Evolutionary conservation across 2,113 vertebrate genomes (phyloP).

Genomic region (Myotis davidii): DNA sequence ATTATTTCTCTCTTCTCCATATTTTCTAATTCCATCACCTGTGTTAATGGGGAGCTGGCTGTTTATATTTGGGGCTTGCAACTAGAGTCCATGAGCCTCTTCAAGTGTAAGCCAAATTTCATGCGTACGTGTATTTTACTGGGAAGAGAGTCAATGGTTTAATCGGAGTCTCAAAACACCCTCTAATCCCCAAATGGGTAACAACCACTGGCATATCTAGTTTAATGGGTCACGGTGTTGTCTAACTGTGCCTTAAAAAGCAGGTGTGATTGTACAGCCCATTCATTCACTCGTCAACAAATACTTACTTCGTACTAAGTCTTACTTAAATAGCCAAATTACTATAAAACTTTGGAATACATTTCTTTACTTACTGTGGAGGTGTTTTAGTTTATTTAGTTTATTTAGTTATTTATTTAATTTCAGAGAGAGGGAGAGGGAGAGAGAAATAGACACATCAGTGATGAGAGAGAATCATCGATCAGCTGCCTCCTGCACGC

Average conservation of each 20-base stretch:
- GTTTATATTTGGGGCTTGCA: not conserved
- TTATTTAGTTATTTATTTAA: too few relatives aligned
- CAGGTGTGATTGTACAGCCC: not conserved
- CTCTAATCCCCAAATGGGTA: not conserved
- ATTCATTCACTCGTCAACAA: not conserved
- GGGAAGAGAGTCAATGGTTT: not conserved
- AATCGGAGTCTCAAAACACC: not conserved
- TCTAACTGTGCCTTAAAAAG: conserved; percentile 31
- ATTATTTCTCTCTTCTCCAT: not conserved
- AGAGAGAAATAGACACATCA: too few relatives aligned
- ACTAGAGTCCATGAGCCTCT: not conserved
- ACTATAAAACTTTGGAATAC: conserved; percentile 12
- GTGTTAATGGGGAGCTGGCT: not conserved
- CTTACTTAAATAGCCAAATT: conserved; percentile 38
- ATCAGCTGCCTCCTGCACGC: too few relatives aligned
- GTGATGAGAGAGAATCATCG: too few relatives aligned
- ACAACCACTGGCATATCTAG: not conserved
- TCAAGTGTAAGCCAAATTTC: not conserved
- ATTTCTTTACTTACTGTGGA: conserved; percentile 31
- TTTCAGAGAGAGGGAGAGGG: too few relatives aligned
- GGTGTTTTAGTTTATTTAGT: not conserved
- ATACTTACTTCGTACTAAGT: conserved; percentile 32
- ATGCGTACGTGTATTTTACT: not conserved
- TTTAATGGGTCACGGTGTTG: not conserved
- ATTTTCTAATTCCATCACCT: not conserved